phyloP scores from a whole-genome alignment of 2,797 vertebrate species.

The Orestias chungarensis region DNA sequence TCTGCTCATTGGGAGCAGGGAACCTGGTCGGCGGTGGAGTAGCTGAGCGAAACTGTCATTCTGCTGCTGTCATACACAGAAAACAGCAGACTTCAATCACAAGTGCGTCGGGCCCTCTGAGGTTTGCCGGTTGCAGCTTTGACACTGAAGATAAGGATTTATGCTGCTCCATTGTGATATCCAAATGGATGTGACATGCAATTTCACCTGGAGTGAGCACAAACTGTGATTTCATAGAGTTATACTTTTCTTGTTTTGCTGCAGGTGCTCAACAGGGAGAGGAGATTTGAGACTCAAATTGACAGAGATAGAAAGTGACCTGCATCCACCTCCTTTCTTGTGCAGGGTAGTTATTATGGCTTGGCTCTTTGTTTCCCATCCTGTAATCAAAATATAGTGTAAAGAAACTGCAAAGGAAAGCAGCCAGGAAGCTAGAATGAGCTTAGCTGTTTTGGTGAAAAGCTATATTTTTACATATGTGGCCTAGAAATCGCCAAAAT shows the following conservation, averaged over 20 bases:
- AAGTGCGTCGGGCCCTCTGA: slow-evolving; percentile 24
- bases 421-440: slow-evolving; percentile 77
- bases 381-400: slow-evolving; percentile 69
- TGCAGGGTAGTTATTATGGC: slow-evolving; percentile 49
- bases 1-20: slow-evolving; percentile 67
- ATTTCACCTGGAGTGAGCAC: slow-evolving; percentile 64
- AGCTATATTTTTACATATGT: slow-evolving; percentile 55
- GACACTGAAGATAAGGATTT: slow-evolving; percentile 53
- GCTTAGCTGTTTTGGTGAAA: slow-evolving; percentile 71
- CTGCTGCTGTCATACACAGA: slow-evolving; percentile 68
- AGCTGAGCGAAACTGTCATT: slow-evolving; percentile 73
- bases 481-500: slow-evolving; percentile 73
- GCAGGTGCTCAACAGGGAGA: slow-evolving; percentile 11
- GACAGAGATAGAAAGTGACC: slow-evolving; percentile 39
- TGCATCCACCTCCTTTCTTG: slow-evolving; percentile 27
- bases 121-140: slow-evolving; percentile 24
- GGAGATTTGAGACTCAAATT: slow-evolving; percentile 3
- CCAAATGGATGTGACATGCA: slow-evolving; percentile 61
- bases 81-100: slow-evolving; percentile 63
- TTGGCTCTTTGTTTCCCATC: slow-evolving; percentile 60
- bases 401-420: slow-evolving; percentile 75
- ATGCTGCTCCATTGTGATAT: slow-evolving; percentile 45
- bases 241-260: slow-evolving; percentile 32
- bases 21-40: slow-evolving; percentile 39
- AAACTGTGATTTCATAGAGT: slow-evolving; percentile 56